Evolutionary conservation across 37 sponge, comb jelly and placozoan species (phyloP), one percentile per base, ranked within the genome.

Genomic region (Halisarca cf. caerulea): DNA sequence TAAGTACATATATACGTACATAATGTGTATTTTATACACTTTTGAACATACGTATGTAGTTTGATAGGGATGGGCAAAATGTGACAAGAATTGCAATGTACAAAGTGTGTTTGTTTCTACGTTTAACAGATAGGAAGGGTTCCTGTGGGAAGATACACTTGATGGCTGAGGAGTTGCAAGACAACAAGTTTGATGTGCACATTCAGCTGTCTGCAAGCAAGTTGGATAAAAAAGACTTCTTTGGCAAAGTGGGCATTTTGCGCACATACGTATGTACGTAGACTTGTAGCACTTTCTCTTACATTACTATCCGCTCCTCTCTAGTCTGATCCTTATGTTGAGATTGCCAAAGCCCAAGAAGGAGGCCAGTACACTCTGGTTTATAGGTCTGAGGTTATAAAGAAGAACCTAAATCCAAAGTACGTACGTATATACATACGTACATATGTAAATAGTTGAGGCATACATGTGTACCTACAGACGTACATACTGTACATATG

Each of bases 151-250:
- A 72, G 59, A 89, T 96, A 23, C 68, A 51, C 6, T 38, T 96
- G 3, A 28, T 58, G 27, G 94, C 88, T 42, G 97, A 96, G 73
- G 97, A 96, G 60, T 66, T 86, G 0, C 77, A 84, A 40, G 92
- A 93, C 35, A 92, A 89, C 25, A 93, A 96, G 80, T 90, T 84
- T 78, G 82, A 69, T 36, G 70, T 94, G 20, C 30, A 66, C 23
- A 70, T 97, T 60, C 85, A 94, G 39, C 82, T 95, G 57, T 75
- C 85, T 55, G 96, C 90, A 23, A 88, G 41, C 44, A 90, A 97
- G 39, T 83, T 97, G 66, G 97, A 97, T 80, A 97, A 97, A 82
- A 97, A 97, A 54, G 97, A 97, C 74, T 90, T 97, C 82, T 92
- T 97, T 90, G 95, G 97, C 35, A 97, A 97, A 82, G 93, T 95